Evolutionary conservation across 2,113 vertebrate species (phyloP).

Genomic region (Rhinichthys klamathensis): DNA sequence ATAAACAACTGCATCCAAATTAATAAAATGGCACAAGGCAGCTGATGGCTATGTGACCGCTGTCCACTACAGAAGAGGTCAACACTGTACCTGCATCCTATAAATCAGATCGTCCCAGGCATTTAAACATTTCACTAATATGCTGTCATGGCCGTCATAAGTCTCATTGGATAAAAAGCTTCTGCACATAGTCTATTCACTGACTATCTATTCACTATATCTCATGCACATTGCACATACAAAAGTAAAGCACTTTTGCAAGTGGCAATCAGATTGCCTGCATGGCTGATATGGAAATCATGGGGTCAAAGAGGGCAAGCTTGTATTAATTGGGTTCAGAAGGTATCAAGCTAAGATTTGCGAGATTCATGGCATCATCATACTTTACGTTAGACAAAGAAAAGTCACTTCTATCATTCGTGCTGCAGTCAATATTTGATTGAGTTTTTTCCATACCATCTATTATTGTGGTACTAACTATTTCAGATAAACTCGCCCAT

Average conservation of each 20-base stretch:
- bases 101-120: neutral
- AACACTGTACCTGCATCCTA: neutral
- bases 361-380: too few relatives aligned
- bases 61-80: constrained; percentile 17
- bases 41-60: neutral
- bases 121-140: neutral
- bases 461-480: neutral
- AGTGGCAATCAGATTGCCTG: neutral
- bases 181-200: neutral
- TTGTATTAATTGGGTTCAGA: neutral
- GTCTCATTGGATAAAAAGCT: constrained; percentile 4
- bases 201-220: neutral
- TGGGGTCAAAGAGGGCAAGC: neutral
- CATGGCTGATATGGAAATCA: neutral
- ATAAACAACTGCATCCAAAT: neutral
- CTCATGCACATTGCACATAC: neutral
- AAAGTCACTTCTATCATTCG: neutral
- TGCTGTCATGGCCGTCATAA: neutral
- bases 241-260: neutral
- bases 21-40: neutral
- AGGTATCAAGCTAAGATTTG: too few relatives aligned
- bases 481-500: neutral
- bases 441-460: neutral
- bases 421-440: neutral
- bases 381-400: too few relatives aligned